These are phyloP conservation scores for Spilogale gracilis DNA, from an alignment of 2,113 vertebrate species.

Conservation along the genomic window DNA sequence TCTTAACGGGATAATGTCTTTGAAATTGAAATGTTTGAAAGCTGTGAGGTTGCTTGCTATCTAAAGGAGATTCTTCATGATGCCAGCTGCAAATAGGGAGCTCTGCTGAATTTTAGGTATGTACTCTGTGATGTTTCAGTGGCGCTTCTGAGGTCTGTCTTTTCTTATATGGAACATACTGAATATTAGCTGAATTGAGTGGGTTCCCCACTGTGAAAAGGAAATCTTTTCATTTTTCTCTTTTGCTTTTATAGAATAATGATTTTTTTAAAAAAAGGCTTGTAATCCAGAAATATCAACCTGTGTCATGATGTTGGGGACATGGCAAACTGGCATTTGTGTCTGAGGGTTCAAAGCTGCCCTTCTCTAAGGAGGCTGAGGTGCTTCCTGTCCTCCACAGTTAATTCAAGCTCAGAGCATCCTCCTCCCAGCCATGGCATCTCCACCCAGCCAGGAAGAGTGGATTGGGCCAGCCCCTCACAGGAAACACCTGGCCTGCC, in stretches of 20 bases:
- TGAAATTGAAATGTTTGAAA: neutral
- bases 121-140: neutral
- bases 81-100: neutral
- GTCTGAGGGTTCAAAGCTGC: neutral
- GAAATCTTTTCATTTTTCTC: neutral
- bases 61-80: neutral
- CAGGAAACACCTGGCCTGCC: conserved; percentile 27
- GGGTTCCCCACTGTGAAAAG: neutral
- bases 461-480: neutral
- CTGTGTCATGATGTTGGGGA: neutral
- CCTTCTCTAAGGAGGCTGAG: neutral
- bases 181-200: conserved; percentile 12
- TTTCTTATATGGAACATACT: neutral
- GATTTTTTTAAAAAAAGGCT: neutral
- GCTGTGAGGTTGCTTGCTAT: neutral
- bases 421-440: neutral
- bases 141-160: neutral
- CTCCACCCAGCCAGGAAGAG: neutral
- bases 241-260: neutral
- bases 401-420: neutral
- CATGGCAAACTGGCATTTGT: neutral
- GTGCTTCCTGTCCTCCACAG: neutral
- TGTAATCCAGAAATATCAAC: neutral
- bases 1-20: neutral
- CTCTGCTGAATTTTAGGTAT: neutral